Conservation (phyloP, 35 echinoderm and acorn worm genomes). For the Apostichopus japonicus region DNA sequence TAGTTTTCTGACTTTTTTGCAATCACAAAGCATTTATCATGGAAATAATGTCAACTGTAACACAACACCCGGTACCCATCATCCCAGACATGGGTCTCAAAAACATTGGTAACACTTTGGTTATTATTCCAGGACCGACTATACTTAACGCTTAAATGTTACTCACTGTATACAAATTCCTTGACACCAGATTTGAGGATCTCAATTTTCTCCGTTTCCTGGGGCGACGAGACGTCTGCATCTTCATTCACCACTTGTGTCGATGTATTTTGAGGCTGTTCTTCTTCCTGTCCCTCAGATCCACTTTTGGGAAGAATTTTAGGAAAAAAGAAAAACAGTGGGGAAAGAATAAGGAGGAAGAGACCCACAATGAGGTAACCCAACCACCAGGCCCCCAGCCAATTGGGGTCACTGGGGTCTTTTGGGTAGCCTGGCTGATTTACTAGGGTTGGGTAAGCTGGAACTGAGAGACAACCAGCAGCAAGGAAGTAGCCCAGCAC, state of each 20-base stretch:
- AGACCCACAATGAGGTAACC: conserved; percentile 62
- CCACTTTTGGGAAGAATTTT: conserved; percentile 3
- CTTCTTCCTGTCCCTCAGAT: neutral
- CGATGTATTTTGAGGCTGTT: neutral
- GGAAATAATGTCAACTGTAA: too few species aligned
- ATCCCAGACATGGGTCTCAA: too few species aligned
- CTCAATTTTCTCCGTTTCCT: neutral
- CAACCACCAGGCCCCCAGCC: conserved; percentile 87
- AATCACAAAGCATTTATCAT: too few species aligned
- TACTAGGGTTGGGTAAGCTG: conserved; percentile 21
- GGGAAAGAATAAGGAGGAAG: neutral
- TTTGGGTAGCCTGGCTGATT: conserved; percentile 38
- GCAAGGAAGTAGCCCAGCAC: conserved; percentile 44
- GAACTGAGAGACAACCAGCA: conserved; percentile 40
- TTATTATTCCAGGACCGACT: too few species aligned
- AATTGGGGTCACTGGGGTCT: conserved; percentile 50
- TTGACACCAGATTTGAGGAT: neutral
- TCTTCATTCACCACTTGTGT: neutral
- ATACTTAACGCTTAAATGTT: too few species aligned
- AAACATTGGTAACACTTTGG: too few species aligned
- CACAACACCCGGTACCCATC: too few species aligned
- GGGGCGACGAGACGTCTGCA: neutral
- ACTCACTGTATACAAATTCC: neutral
- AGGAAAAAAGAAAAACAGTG: conserved; percentile 79
- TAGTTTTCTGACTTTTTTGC: too few species aligned